Evolutionary conservation across 2,888 invertebrate genomes (phyloP).

Genomic region (Ochlodes sylvanus): DNA sequence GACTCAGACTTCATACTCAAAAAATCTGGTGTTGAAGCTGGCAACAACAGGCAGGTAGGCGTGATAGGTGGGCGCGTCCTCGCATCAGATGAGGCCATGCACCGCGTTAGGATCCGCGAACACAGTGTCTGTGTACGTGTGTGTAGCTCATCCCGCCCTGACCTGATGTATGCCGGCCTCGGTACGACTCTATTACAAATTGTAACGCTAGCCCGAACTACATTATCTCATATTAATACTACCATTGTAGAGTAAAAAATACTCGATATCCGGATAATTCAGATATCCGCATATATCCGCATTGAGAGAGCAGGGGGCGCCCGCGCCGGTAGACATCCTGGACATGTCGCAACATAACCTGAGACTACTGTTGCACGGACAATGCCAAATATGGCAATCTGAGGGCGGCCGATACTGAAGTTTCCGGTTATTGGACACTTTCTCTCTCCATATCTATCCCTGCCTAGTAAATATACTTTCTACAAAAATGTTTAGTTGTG

Average conservation of each 20-base stretch:
- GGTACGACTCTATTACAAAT: conserved; percentile 1
- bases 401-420: neutral
- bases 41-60: conserved; percentile 10
- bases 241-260: too few species aligned
- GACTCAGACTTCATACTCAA: too few species aligned
- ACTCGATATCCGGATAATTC: too few species aligned
- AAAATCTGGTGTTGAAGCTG: too few species aligned
- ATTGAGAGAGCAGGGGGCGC: neutral
- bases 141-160: neutral
- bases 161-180: conserved; percentile 10
- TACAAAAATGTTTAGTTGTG: too few species aligned
- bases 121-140: neutral
- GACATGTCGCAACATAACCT: conserved; percentile 12
- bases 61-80: conserved; percentile 12
- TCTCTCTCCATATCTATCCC: too few species aligned
- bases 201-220: conserved; percentile 4
- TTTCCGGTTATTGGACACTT: neutral
- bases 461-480: too few species aligned
- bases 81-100: conserved; percentile 9
- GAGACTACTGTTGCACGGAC: neutral
- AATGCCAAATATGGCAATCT: neutral
- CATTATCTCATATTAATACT: conserved; percentile 7
- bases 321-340: neutral
- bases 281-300: too few species aligned
- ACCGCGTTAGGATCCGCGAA: conserved; percentile 13